Conservation (phyloP, 2,888 invertebrate species). For the Rhagophthalmus giganteus region DNA sequence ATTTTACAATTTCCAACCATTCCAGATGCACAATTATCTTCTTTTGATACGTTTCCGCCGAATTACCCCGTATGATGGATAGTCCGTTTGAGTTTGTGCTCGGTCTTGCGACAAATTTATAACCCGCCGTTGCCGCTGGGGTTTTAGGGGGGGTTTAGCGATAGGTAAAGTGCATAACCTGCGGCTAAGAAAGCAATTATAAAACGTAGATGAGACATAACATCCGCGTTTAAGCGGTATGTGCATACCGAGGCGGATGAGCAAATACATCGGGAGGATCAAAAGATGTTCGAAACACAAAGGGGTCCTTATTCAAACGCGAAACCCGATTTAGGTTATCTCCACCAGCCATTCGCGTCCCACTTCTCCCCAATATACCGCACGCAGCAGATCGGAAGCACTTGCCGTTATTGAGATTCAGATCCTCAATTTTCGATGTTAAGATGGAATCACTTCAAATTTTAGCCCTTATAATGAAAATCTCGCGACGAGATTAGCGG, state of each 20-base stretch:
- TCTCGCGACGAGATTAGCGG: constrained; percentile 20
- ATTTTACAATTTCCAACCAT: constrained; percentile 45
- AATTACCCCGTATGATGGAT: constrained; percentile 46
- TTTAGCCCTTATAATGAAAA: constrained; percentile 24
- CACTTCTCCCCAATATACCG: constrained; percentile 29
- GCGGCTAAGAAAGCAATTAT: constrained; percentile 52
- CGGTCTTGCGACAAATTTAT: constrained; percentile 46
- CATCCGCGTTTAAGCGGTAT: constrained; percentile 45
- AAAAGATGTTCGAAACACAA: constrained; percentile 51
- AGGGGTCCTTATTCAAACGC: constrained; percentile 51
- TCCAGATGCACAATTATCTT: constrained; percentile 48
- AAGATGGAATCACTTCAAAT: constrained; percentile 30
- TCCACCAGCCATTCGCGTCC: constrained; percentile 35
- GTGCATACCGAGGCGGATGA: constrained; percentile 41
- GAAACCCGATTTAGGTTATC: constrained; percentile 54
- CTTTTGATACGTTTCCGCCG: constrained; percentile 48
- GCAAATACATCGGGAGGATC: constrained; percentile 52
- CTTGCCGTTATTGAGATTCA: constrained; percentile 33
- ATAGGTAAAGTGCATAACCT: constrained; percentile 42
- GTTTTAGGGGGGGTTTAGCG: constrained; percentile 27
- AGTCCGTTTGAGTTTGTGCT: constrained; percentile 41
- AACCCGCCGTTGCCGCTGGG: constrained; percentile 34
- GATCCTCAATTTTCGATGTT: constrained; percentile 34
- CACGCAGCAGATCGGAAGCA: constrained; percentile 34
- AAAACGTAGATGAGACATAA: constrained; percentile 47